phyloP scores from a whole-genome alignment of 2,797 vertebrate species.

The Muscicapa striata region DNA sequence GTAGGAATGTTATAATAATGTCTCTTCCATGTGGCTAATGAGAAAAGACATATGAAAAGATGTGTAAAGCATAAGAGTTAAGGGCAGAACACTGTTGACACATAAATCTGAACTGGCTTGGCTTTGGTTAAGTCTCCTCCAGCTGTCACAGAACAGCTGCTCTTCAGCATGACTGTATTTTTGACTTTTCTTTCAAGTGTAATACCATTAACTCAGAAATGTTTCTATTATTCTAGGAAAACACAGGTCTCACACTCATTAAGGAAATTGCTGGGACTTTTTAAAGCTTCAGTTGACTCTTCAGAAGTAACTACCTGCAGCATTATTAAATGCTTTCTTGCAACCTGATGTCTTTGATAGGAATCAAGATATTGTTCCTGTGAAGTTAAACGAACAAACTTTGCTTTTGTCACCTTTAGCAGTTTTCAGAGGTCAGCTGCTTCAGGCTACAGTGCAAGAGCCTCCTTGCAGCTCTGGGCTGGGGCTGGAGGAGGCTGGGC shows the following conservation, averaged over 20 bases:
- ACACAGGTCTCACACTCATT: background rate
- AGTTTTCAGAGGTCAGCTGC: background rate
- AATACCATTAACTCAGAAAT: background rate
- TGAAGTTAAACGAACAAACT: background rate
- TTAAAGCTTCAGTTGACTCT: background rate
- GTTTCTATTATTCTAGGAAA: background rate
- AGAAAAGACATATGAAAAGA: background rate
- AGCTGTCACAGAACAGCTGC: background rate
- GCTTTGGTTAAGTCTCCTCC: background rate
- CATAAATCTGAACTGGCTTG: slow-evolving; percentile 15
- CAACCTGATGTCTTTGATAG: background rate
- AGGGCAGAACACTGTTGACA: background rate
- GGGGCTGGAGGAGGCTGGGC: background rate
- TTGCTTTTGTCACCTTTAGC: background rate
- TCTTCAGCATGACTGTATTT: background rate
- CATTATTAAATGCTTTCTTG: background rate
- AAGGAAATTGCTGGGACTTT: background rate
- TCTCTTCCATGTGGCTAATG: background rate
- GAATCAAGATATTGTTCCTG: background rate
- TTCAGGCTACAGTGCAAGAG: background rate
- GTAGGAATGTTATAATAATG: background rate
- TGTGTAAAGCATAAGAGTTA: background rate
- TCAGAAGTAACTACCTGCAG: background rate
- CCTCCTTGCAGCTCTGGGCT: background rate
- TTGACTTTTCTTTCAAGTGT: background rate